Percentiles rank a stretch among this genome's conserved stretches.
Conservation (phyloP, 2,888 invertebrate genomes). For the Sesia apiformis region DNA sequence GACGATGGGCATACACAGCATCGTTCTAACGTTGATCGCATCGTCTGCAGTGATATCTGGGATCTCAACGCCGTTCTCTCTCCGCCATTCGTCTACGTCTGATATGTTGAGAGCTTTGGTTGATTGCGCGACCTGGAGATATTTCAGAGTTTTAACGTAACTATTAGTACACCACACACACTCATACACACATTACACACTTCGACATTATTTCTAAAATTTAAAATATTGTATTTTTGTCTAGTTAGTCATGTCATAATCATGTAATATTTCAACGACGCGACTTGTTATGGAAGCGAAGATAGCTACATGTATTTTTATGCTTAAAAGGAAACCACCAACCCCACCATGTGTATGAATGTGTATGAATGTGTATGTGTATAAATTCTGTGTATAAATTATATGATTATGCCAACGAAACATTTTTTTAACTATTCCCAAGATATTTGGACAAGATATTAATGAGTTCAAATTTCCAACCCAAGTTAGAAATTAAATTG, state of each 20-base stretch:
- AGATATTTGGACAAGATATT: no score
- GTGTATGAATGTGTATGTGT: no score
- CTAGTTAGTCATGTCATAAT: no score
- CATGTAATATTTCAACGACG: neutral
- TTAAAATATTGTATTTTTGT: no score
- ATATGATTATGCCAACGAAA: no score
- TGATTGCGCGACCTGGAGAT: conserved; percentile 85
- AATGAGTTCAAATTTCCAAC: no score
- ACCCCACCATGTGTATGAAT: no score
- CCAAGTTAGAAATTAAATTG: no score
- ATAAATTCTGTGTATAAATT: no score
- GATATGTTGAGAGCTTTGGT: conserved; percentile 93
- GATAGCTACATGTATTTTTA: neutral
- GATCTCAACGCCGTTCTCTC: conserved; percentile 76
- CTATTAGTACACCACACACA: neutral
- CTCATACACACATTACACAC: no score
- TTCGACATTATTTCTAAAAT: neutral
- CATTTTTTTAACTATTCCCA: no score
- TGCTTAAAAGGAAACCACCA: neutral
- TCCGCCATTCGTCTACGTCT: conserved; percentile 87
- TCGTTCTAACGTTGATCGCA: conserved; percentile 82
- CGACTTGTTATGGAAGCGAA: neutral
- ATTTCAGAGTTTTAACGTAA: neutral
- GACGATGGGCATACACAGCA: conserved; percentile 94
- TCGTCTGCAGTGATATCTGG: conserved; percentile 58